Percentiles rank a stretch among this genome's conserved stretches.
Evolutionary conservation across 2,797 vertebrate species (phyloP).

Genomic region (Karalla daura): DNA sequence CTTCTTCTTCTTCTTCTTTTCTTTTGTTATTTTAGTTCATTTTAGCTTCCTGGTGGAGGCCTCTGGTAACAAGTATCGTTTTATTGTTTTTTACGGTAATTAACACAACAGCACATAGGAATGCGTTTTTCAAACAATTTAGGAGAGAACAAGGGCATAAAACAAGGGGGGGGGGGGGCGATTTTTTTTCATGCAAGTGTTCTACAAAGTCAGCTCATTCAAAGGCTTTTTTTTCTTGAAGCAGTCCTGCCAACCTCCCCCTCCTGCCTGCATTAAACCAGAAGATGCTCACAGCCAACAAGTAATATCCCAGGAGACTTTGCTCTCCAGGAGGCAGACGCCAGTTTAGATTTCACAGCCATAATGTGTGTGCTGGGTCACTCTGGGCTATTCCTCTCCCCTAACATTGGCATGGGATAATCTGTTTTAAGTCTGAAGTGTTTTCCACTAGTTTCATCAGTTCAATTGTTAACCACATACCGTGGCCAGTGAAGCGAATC

Average conservation of each 20-base stretch:
- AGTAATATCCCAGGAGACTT: conserved; percentile 55
- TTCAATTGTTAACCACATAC: conserved; percentile 31
- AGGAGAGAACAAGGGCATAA: conserved; percentile 14
- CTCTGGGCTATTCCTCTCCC: conserved; percentile 25
- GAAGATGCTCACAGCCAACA: conserved; percentile 47
- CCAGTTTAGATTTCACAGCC: conserved; percentile 55
- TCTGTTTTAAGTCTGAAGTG: conserved; percentile 43
- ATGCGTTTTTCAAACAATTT: conserved; percentile 30
- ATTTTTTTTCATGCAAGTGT: conserved; percentile 1
- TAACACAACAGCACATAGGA: conserved; percentile 34
- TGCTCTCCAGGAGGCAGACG: conserved; percentile 43
- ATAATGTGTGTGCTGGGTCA: conserved; percentile 53
- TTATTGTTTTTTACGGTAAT: conserved; percentile 54
- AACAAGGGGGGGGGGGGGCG: background rate
- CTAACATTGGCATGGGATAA: conserved; percentile 42
- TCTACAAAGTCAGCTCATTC: conserved; percentile 48
- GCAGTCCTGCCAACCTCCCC: conserved; percentile 31
- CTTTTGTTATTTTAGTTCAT: no score
- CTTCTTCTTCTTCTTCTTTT: no score
- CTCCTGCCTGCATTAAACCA: conserved; percentile 46
- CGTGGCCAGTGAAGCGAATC: background rate
- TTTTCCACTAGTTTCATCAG: conserved; percentile 22
- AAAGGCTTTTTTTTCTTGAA: conserved; percentile 20
- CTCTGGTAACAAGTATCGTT: conserved; percentile 32
- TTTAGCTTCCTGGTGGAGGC: conserved; percentile 17